Evolutionary conservation across 2,113 vertebrate species (phyloP).

Genomic region (Urocitellus parryii): DNA sequence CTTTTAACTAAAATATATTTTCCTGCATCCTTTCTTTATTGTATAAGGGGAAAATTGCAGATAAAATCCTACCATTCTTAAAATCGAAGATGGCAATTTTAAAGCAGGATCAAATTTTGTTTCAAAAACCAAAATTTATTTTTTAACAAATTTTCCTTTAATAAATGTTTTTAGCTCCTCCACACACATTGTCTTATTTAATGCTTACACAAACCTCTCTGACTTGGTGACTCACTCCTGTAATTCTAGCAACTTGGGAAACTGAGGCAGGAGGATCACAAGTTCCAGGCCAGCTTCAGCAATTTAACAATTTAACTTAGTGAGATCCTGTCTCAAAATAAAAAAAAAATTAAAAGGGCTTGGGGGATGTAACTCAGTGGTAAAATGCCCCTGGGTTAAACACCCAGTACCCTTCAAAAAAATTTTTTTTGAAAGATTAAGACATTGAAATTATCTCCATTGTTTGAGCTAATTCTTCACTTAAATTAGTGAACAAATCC

Average conservation of each 20-base stretch:
- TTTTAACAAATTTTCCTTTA: not conserved
- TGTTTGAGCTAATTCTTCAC: not conserved
- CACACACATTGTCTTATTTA: not conserved
- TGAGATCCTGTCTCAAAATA: too few species aligned
- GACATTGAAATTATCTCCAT: constrained; percentile 22
- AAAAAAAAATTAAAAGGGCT: too few species aligned
- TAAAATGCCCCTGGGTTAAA: too few species aligned
- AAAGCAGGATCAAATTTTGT: not conserved
- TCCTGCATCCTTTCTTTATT: not conserved
- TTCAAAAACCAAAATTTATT: constrained; percentile 40
- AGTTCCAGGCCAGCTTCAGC: too few species aligned
- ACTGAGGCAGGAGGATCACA: too few species aligned
- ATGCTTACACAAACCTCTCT: not conserved
- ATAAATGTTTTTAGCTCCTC: not conserved
- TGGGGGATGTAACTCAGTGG: too few species aligned
- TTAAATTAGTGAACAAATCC: not conserved
- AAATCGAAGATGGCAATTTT: not conserved
- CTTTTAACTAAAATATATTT: not conserved
- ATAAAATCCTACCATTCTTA: constrained; percentile 9
- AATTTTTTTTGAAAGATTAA: not conserved
- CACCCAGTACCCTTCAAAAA: too few species aligned
- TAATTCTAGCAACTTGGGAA: too few species aligned
- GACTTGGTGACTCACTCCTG: not conserved
- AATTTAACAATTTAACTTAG: too few species aligned
- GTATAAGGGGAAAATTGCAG: not conserved